Evolutionary conservation across 2,888 invertebrate species (phyloP).

Genomic region (Pollenia labialis): DNA sequence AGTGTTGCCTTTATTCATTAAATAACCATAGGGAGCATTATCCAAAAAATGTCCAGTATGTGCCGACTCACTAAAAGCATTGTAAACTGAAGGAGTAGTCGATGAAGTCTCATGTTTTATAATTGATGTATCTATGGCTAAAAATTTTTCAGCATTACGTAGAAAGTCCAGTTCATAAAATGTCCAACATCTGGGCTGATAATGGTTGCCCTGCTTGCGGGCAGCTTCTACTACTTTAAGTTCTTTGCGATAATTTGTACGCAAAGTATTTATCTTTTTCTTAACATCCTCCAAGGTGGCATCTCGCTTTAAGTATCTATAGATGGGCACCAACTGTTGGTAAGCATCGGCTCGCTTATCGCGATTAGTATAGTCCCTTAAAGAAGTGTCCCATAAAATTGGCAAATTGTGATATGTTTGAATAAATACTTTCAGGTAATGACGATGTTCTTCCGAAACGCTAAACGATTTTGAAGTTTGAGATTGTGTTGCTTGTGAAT

Average conservation of each 20-base stretch:
- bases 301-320: constrained; percentile 80
- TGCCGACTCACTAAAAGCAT: constrained; percentile 78
- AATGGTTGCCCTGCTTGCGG: constrained; percentile 78
- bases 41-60: constrained; percentile 77
- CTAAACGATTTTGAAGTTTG: constrained; percentile 76
- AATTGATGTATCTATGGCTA: constrained; percentile 79
- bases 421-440: constrained; percentile 80
- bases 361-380: constrained; percentile 82
- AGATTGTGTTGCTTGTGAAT: constrained; percentile 35
- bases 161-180: constrained; percentile 81
- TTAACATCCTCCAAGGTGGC: constrained; percentile 83
- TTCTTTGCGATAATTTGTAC: constrained; percentile 82
- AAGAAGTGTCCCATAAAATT: constrained; percentile 82
- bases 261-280: constrained; percentile 82
- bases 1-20: constrained; percentile 65
- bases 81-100: constrained; percentile 75
- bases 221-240: constrained; percentile 81
- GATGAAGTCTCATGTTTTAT: constrained; percentile 73
- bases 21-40: constrained; percentile 73
- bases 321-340: constrained; percentile 79
- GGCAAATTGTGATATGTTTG: constrained; percentile 81
- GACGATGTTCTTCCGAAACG: constrained; percentile 81
- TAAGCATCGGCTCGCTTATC: constrained; percentile 82
- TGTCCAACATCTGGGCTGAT: constrained; percentile 82
- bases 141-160: constrained; percentile 80